These are phyloP conservation scores for Hylomyscus alleni DNA, from an alignment of 2,797 vertebrate species.

Conservation along the genomic window DNA sequence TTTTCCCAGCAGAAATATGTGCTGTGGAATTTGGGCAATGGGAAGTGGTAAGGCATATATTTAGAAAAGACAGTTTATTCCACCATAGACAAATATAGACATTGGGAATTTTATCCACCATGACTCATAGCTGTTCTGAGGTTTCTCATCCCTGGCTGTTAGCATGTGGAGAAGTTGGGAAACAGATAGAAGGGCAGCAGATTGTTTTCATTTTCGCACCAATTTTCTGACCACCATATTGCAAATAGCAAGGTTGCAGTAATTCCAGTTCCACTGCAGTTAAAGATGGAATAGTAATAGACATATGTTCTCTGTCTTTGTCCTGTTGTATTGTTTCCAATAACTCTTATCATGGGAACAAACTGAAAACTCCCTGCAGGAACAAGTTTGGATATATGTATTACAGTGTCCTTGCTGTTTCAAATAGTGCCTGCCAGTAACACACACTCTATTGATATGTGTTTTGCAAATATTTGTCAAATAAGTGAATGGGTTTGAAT, in stretches of 20 bases:
- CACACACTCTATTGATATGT: background rate
- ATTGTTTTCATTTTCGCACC: background rate
- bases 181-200: background rate
- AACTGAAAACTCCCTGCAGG: background rate
- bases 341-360: background rate
- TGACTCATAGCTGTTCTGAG: constrained; percentile 73
- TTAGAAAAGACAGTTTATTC: constrained; percentile 78
- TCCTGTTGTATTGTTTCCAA: background rate
- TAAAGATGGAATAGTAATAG: background rate
- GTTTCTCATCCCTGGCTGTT: constrained; percentile 25
- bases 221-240: background rate
- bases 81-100: constrained; percentile 74
- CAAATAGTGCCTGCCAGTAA: background rate
- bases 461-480: constrained; percentile 51
- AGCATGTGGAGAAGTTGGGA: constrained; percentile 24
- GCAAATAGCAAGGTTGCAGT: background rate
- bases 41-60: constrained; percentile 79
- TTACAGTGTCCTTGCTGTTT: background rate
- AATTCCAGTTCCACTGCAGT: background rate
- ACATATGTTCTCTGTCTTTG: background rate
- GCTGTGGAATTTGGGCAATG: constrained; percentile 76
- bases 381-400: background rate
- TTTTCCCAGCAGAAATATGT: constrained; percentile 82
- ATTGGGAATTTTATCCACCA: constrained; percentile 62
- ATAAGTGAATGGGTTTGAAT: constrained; percentile 3